Percentiles rank a stretch among this genome's conserved stretches.
Conservation (phyloP, 2,113 vertebrate genomes). For the Oreochromis aureus region DNA sequence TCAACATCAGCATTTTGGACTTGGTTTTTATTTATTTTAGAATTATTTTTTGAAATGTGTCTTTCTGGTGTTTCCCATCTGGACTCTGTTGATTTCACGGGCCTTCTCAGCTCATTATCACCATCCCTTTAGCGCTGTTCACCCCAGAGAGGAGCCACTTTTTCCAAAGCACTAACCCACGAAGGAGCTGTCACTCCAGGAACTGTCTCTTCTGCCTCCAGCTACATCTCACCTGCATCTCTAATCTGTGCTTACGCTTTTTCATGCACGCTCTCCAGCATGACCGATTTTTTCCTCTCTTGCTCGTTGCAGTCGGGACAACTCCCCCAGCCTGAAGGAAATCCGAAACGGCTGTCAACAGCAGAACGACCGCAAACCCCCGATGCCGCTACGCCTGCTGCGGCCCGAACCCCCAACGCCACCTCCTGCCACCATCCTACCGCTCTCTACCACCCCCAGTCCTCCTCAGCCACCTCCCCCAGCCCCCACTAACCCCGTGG, state of each 20-base stretch:
- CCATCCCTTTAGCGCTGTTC: background rate
- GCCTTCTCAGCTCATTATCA: background rate
- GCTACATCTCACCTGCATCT: background rate
- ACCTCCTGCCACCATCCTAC: constrained; percentile 58
- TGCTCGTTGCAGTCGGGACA: constrained; percentile 82
- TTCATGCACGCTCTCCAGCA: background rate
- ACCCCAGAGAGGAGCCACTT: background rate
- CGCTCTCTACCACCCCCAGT: constrained; percentile 10
- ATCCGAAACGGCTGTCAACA: constrained; percentile 97
- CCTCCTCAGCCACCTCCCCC: constrained; percentile 13
- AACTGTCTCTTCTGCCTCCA: background rate
- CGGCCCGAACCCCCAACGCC: constrained; percentile 85
- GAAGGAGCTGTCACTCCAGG: background rate
- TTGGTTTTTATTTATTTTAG: background rate
- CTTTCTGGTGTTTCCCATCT: background rate
- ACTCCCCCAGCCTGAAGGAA: constrained; percentile 97
- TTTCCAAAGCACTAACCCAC: constrained; percentile 7
- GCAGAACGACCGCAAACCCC: constrained; percentile 92
- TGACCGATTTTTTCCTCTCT: background rate
- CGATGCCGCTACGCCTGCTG: constrained; percentile 89
- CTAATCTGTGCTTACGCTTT: background rate
- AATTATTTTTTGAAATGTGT: background rate
- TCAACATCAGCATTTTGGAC: background rate
- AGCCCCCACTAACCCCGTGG: constrained; percentile 61
- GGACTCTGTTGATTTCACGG: background rate